Percentiles rank a stretch among this genome's conserved stretches.
Evolutionary conservation across 2,113 vertebrate genomes (phyloP).

Genomic region (Delphinus delphis): DNA sequence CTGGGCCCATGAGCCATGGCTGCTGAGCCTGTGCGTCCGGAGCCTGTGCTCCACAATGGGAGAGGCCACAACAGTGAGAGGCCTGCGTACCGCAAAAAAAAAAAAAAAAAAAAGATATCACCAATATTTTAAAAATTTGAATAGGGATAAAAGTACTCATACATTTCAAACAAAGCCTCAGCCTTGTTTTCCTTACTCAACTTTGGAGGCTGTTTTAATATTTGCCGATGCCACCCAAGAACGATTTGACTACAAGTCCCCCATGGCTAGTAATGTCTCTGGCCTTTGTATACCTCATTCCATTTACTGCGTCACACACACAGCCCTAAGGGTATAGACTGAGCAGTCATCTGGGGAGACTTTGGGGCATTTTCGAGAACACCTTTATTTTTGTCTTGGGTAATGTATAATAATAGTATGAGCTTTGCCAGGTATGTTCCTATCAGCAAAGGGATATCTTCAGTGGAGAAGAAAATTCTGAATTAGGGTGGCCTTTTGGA

Average conservation of each 20-base stretch:
- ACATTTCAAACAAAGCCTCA: conserved; percentile 22
- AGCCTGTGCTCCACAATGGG: too few relatives aligned
- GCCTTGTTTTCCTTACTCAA: not conserved
- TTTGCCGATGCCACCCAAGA: not conserved
- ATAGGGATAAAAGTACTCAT: not conserved
- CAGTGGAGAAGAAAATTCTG: not conserved
- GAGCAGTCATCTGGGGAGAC: not conserved
- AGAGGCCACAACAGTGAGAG: too few relatives aligned
- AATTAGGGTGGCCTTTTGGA: not conserved
- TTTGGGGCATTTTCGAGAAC: not conserved
- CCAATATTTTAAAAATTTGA: not conserved
- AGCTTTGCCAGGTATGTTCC: not conserved
- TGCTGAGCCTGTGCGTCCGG: too few relatives aligned
- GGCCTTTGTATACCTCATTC: not conserved
- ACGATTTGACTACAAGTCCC: not conserved
- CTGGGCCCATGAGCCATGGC: too few relatives aligned
- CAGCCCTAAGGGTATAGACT: not conserved
- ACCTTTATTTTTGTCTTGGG: not conserved
- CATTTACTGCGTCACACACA: not conserved
- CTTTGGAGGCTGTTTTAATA: not conserved
- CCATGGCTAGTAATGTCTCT: not conserved
- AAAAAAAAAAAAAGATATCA: not conserved
- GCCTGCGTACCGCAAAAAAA: too few relatives aligned
- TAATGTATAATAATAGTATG: not conserved
- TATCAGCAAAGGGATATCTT: not conserved